Base-by-base conservation (phyloP, 2,113 vertebrate species). In the Halcyon malimbica region DNA sequence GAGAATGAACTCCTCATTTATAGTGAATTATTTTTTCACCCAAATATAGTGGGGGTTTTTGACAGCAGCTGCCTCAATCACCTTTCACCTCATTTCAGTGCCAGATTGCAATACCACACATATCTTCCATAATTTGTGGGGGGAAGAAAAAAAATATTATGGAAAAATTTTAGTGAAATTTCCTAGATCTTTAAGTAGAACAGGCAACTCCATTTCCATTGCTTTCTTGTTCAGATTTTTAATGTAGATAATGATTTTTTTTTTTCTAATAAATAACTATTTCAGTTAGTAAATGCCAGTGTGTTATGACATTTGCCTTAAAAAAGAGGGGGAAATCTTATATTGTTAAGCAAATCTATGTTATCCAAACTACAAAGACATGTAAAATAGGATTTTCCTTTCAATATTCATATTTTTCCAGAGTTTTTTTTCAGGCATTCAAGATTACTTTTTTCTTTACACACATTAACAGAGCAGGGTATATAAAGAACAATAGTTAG, bases 321-420 rank as follows among this genome's bases (percentile, higher is more conserved):
- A n/a, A 83, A 59, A 82, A 35, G 1, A 4, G 3, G 16, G 3
- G 0, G 2, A 37, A 60, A 33, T 10, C 15, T 48, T 68, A 6
- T 7, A 46, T 67, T 82, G 35, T 51, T 71, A 64, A 71, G 14
- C 8, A 91, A 75, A 79, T 25, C 35, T 69, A 2, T 64, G 33
- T 75, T 91, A 64, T 83, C 25, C 3, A 17, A 67, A 78, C 23
- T 79, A 53, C 14, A 33, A 4, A 56, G 24, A 42, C 25, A 24
- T 5, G 46, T 48, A 51, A 89, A 81, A 70, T 21, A 71, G 11
- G 12, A 31, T 46, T 70, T 95, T 84, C 9, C 13, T 83, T 94
- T 60, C 10, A 26, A 84, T 12, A 29, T 35, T 24, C 3, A 24
- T 80, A 60, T 23, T 76, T 75, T 84, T 51, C 17, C 31, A n/a